Base-by-base conservation (phyloP, 1,140 invertebrate species). In the Diorhabda carinulata region DNA sequence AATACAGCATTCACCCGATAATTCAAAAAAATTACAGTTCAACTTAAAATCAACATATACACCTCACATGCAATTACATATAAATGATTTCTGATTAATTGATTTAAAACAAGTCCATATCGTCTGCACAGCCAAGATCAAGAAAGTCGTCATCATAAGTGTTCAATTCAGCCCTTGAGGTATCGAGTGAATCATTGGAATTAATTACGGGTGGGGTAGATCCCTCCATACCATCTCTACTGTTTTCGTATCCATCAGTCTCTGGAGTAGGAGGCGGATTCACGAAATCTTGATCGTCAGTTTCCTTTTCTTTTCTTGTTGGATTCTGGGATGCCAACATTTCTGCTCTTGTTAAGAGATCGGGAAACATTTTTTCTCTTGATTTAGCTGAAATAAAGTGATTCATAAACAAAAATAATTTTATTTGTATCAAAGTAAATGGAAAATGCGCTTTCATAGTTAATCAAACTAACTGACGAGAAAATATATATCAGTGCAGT, bases 211-310 rank as follows among this genome's bases (percentile, higher is more conserved):
- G 45, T 9, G 58, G 25, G 6, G 64, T 56, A 43, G 9, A 41
- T n/a, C 62, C 67, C 71, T 86, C 81, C 71, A 84, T 86, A 70
- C 83, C 82, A 72, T 90, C 89, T 66, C 88, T 88, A 65, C 88
- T 87, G 77, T 89, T 86, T 74, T 91, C 90, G 41, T 89, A 87
- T 69, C 87, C 86, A 79, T 90, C 88, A 0, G 89, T 91, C 47
- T 89, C 91, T 3, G 91, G 91, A 45, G 90, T 91, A 7, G 91
- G 91, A 8, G 91, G 91, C 41, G 91, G 90, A 82, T 92, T 92
- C 3, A 87, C 89, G 47, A 89, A 87, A 57, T 84, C 84, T n/a
- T 82, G 67, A 74, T 81, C 80, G 71, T 79, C 42, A 71, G 79
- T 79, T 57, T 85, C 86, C 78, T 79, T 84, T 73, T 59, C 78